phyloP scores from a whole-genome alignment of 2,113 vertebrate genomes.

The Clarias batrachus region DNA sequence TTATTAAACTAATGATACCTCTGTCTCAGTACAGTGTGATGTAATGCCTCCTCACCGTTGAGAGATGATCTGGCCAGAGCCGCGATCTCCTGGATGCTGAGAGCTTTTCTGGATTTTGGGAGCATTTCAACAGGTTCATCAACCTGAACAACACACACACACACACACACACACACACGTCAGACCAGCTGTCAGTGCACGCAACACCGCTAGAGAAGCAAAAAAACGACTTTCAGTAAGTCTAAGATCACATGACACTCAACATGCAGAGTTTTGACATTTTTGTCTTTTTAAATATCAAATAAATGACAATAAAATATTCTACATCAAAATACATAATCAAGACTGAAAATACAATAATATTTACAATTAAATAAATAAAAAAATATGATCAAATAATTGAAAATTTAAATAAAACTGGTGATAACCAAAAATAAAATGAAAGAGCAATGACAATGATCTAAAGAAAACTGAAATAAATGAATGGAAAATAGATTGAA shows the following conservation, averaged over 20 bases:
- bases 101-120: slow-evolving; percentile 91
- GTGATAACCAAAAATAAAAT: background rate
- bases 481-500: too few species aligned
- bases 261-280: background rate
- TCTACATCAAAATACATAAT: background rate
- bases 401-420: too few species aligned
- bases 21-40: background rate
- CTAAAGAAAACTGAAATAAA: background rate
- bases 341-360: too few species aligned
- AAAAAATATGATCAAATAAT: too few species aligned
- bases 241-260: background rate
- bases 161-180: slow-evolving; percentile 4
- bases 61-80: slow-evolving; percentile 94
- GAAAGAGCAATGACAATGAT: background rate
- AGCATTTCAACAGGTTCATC: slow-evolving; percentile 94
- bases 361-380: too few species aligned
- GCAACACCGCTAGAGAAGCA: background rate
- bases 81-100: slow-evolving; percentile 95
- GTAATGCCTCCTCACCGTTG: slow-evolving; percentile 74
- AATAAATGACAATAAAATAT: background rate
- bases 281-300: too few species aligned
- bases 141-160: slow-evolving; percentile 73
- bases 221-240: background rate
- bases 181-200: background rate
- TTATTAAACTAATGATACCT: background rate